Evolutionary conservation across 2,797 vertebrate species (phyloP), one percentile per base, ranked within the genome.

Genomic region (Vireo griseus): DNA sequence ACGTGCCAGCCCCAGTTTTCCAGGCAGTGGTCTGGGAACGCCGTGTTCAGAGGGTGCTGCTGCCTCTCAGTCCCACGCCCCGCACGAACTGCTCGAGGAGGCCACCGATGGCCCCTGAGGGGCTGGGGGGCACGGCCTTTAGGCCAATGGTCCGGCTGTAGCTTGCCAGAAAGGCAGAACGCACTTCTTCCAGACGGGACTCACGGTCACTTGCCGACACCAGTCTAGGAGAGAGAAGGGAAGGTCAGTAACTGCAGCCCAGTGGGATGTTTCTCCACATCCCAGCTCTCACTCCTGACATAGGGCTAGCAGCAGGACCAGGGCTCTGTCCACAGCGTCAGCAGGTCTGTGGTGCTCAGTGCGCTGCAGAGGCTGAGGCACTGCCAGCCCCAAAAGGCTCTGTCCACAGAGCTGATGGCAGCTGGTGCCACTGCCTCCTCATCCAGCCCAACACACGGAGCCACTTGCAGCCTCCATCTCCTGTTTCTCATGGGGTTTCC

Each of bases 21-120:
- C 66, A 92, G 67, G 82, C 90, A 80, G 93, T 4, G 17, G 31
- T 77, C 9, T 5, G 5, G 50, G 42, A 63, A 31, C 1, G 10
- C 10, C 3, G 8, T 2, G 25, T 79, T 99, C 98, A 99, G 90
- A 99, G 97, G 16, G 99, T 98, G 95, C 97, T 95, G 93, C 99
- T 99, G 95, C 98, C 97, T 91, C 99, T 97, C 68, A 99, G 98
- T 86, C 99, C 99, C 2, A 99, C 99, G 0, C 99, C 99, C 2
- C 99, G 98, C 61, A 98, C 99, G 3, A 99, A 99, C 97, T 99
- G 99, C 97, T 99, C 99, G 69, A 99, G 98, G 81, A 99, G 98
- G 71, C 99, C 99, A 2, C 99, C 98, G 48, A 99, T 99, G 86
- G 99, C 99, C 20, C 98, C 99, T 0, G 99, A 99, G 13, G 99